A percentile compares a stretch with the other conserved stretches of the same genome.
phyloP scores from a whole-genome alignment of 2,888 invertebrate genomes.

The Drosophila flavopinicola region DNA sequence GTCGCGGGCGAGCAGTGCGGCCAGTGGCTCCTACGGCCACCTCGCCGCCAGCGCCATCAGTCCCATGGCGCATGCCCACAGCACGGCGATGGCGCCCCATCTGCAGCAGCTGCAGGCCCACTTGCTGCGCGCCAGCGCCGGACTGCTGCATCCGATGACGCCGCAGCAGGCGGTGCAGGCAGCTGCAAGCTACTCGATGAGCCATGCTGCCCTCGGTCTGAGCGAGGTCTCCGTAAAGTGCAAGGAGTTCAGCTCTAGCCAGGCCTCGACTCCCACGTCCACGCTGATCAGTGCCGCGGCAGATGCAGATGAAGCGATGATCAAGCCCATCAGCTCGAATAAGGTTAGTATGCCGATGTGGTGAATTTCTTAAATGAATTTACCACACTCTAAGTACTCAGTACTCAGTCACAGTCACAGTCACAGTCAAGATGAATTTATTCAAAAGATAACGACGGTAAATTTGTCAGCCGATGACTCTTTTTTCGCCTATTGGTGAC shows the following conservation, averaged over 20 bases:
- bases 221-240: constrained; percentile 38
- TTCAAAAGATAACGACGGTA: no score
- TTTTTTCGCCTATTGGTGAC: no score
- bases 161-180: constrained; percentile 78
- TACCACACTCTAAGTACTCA: no score
- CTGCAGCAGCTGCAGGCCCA: constrained; percentile 92
- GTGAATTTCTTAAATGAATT: neutral
- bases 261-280: constrained; percentile 38
- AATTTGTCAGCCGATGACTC: no score
- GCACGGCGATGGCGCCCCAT: constrained; percentile 86
- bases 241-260: constrained; percentile 43
- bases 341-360: constrained; percentile 35
- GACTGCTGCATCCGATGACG: constrained; percentile 82
- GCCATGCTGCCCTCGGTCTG: constrained; percentile 61
- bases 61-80: constrained; percentile 88
- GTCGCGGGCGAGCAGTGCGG: constrained; percentile 90
- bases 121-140: constrained; percentile 87
- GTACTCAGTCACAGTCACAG: no score
- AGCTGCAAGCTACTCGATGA: constrained; percentile 81
- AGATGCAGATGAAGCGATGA: constrained; percentile 28
- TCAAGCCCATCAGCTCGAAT: constrained; percentile 12
- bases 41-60: constrained; percentile 97
- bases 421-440: no score
- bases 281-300: constrained; percentile 15
- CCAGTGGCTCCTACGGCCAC: constrained; percentile 98